Evolutionary conservation across 2,888 invertebrate genomes (phyloP), one percentile per base, ranked within the genome.

Genomic region (Bellardia bayeri): DNA sequence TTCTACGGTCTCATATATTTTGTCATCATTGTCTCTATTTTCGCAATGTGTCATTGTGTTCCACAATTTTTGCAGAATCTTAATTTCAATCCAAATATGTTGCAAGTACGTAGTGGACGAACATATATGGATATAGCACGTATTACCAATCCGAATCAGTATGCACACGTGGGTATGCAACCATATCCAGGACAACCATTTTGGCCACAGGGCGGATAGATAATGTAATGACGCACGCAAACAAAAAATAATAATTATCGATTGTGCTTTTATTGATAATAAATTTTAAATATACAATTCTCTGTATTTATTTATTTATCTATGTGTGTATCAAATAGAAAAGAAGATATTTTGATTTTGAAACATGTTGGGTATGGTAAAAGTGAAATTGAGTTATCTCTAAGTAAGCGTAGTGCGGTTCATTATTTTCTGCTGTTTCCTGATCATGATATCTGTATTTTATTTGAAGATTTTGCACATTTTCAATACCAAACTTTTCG

Each of bases 51-150:
- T 40, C 9, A 51, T 51, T 37, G 74, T 68, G 13, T 9, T 51
- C 8, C 30, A 45, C 42, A 72, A 72, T 42, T 42, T 7, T 14
- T 13, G 11, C 51, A 71, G 11, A 7, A 23, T 14, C 8, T 23
- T 61, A 49, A 69, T 45, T 33, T 49, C 4, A 37, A 49, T 9
- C 7, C 9, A 37, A 37, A 63, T 37, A 11, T 75, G 23, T 49
- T 75, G 37, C 54, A 75, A 72, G 4, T 11, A 61, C 74, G 45
- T 11, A 71, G 69, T 6, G 94, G 94, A 54, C 95, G 95, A 90
- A 94, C 96, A 1, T 97, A 95, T 93, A 96, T 95, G 91, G 95
- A 96, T 74, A 95, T 97, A 88, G 97, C 97, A 91, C 94, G 95
- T 82, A 95, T 96, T 8, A 95, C 96, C 89, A 95, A 95, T 90